Evolutionary conservation across 2,888 invertebrate species (phyloP), one percentile per base, ranked within the genome.

Genomic region (Mesoligia furuncula): DNA sequence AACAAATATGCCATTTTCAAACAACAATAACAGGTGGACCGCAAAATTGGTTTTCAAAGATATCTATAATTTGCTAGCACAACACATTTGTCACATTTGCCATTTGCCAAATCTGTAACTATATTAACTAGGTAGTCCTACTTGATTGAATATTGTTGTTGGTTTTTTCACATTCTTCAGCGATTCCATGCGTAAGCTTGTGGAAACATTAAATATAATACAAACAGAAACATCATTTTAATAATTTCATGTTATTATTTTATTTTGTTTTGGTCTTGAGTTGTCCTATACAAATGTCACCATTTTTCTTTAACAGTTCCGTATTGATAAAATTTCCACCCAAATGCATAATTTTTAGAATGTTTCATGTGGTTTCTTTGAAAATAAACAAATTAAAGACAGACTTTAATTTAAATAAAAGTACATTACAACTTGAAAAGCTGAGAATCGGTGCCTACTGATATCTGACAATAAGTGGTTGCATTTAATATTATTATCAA

Each of bases 151-250:
- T 31, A 48, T 39, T 57, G 8, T 20, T 51, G 24, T 36, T 65
- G 7, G 20, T 42, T 39, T n/a, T 59, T 78, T 64, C 7, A 77
- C 15, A 54, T 68, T 45, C 51, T 27, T 64, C 64, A 48, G 31
- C 31, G 39, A 61, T 67, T 42, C 42, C n/a, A 51, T 48, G 15
- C 27, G 27, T 48, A 61, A 15, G 64, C 48, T 78, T 69, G 39
- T 66, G 17, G 39, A 17, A 36, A 62, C 31, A 36, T 36, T 36
- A 36, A 36, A 62, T 9, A 62, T 31, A 62, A 36, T 20, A 1
- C 20, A 54, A 48, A 39, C 27, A 45, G 17, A 48, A 59, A 39
- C 24, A 75, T 45, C 15, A 36, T 62, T 42, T 54, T 20, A 45
- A 45, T 57, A 42, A 48, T 45, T n/a, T 31, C 20, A 27, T 24